Evolutionary conservation across 2,113 vertebrate genomes (phyloP).

Genomic region (Cacatua alba): DNA sequence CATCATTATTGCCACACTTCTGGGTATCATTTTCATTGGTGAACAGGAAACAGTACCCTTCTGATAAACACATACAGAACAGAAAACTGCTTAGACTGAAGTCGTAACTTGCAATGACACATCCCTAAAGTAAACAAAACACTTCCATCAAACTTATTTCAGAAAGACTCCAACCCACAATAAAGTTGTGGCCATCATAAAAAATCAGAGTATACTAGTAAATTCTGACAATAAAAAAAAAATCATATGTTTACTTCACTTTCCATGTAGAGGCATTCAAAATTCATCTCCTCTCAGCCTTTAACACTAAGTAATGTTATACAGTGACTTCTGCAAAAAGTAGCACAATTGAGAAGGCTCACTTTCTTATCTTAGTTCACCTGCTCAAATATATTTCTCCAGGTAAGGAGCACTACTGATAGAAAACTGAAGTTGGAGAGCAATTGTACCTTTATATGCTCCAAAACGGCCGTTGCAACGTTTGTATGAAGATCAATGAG

Average conservation of each 20-base stretch:
- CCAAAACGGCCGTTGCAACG: conserved; percentile 94
- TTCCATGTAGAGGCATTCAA: neutral
- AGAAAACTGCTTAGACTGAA: neutral
- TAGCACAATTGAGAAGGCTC: neutral
- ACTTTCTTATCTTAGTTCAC: neutral
- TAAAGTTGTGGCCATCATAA: neutral
- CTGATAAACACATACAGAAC: neutral
- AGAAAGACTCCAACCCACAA: neutral
- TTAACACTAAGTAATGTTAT: neutral
- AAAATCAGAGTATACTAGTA: neutral
- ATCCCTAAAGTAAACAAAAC: neutral
- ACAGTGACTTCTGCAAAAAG: neutral
- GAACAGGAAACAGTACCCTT: neutral
- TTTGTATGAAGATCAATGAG: conserved; percentile 98
- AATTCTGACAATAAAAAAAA: neutral
- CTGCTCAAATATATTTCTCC: neutral
- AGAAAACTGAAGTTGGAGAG: neutral
- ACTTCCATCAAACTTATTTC: neutral
- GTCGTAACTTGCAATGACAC: neutral
- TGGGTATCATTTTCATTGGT: neutral
- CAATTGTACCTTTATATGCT: conserved; percentile 94
- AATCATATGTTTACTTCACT: neutral
- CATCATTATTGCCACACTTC: neutral
- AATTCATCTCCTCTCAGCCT: neutral
- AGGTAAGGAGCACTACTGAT: neutral